Evolutionary conservation across 2,888 invertebrate species (phyloP).

Genomic region (Drosophila pullipes): DNA sequence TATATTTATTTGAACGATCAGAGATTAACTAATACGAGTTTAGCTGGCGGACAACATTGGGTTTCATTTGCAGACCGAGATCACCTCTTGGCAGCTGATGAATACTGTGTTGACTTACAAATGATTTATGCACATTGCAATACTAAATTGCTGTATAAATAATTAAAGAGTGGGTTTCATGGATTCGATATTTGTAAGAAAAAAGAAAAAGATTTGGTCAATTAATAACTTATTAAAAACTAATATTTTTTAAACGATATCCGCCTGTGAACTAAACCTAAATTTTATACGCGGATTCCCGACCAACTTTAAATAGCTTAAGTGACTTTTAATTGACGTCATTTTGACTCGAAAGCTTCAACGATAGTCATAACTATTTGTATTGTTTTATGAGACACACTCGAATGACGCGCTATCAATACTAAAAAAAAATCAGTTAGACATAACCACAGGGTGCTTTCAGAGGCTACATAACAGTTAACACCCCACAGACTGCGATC

Average conservation of each 20-base stretch:
- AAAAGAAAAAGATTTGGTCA: background rate
- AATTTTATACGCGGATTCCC: background rate
- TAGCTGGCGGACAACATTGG: constrained; percentile 9
- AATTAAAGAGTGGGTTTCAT: background rate
- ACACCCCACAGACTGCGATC: constrained; percentile 50
- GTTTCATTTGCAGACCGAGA: constrained; percentile 8
- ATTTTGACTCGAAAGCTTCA: constrained; percentile 3
- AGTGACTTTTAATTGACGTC: background rate
- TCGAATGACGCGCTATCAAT: constrained; percentile 7
- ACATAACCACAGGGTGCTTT: constrained; percentile 51
- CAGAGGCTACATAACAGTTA: constrained; percentile 32
- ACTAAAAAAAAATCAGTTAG: constrained; percentile 50
- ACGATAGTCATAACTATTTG: constrained; percentile 27
- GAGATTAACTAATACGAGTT: constrained; percentile 24
- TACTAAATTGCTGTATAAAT: constrained; percentile 3
- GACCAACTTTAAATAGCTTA: background rate
- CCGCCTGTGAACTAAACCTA: background rate
- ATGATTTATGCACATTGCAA: constrained; percentile 23
- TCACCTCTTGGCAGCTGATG: constrained; percentile 10
- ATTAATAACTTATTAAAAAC: background rate
- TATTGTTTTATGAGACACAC: constrained; percentile 14
- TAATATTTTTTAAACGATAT: background rate
- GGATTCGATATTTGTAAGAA: background rate
- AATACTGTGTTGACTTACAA: constrained; percentile 14
- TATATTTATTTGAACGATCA: constrained; percentile 1